These are phyloP conservation scores for Siphonodentalium dalli DNA, from an alignment of 2,888 invertebrate genomes.

Conservation along the genomic window DNA sequence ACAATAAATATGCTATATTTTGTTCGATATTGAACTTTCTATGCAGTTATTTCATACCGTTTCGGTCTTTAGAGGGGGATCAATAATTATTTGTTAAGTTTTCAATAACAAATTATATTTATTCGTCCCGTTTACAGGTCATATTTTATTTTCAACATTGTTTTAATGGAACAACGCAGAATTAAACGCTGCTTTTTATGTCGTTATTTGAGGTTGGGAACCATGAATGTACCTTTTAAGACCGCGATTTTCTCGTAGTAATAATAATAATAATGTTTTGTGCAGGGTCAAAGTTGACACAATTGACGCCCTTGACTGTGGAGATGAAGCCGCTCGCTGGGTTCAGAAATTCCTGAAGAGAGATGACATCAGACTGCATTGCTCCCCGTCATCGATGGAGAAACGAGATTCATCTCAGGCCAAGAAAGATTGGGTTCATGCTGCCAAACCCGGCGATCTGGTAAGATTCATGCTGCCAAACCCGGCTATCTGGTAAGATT, in stretches of 20 bases:
- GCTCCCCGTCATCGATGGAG: slow-evolving; percentile 36
- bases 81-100: too few relatives aligned
- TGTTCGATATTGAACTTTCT: too few relatives aligned
- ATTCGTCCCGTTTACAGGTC: too few relatives aligned
- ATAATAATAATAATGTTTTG: not conserved
- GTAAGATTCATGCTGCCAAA: slow-evolving; percentile 17
- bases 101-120: too few relatives aligned
- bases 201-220: not conserved
- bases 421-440: slow-evolving; percentile 39
- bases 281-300: slow-evolving; percentile 40
- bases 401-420: slow-evolving; percentile 39
- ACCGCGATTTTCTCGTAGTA: not conserved
- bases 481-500: too few relatives aligned
- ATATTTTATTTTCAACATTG: too few relatives aligned
- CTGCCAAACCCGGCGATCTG: slow-evolving; percentile 34
- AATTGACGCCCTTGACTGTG: slow-evolving; percentile 44
- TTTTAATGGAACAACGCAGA: too few relatives aligned
- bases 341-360: slow-evolving; percentile 40
- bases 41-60: too few relatives aligned
- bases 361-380: slow-evolving; percentile 41
- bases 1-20: too few relatives aligned
- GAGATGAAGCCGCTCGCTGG: slow-evolving; percentile 50
- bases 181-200: too few relatives aligned
- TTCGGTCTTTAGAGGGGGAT: too few relatives aligned
- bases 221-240: not conserved